Conservation (phyloP, 2,113 vertebrate species). For the Ophiodon elongatus region DNA sequence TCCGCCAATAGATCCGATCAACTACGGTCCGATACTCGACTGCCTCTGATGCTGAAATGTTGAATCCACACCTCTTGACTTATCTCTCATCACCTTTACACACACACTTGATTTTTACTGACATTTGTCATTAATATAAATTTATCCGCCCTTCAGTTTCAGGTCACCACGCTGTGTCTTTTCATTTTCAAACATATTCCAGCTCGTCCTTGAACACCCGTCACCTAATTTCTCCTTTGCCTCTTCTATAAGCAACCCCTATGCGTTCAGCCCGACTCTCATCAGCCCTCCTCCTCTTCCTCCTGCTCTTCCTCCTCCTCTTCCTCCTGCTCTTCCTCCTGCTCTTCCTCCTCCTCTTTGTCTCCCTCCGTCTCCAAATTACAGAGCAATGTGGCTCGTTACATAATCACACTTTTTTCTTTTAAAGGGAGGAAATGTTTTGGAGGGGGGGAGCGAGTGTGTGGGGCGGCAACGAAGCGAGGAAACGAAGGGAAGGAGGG, state of each 20-base stretch:
- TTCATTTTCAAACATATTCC: slow-evolving; percentile 17
- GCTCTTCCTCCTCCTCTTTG: background rate
- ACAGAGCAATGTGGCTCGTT: slow-evolving; percentile 70
- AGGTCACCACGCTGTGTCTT: background rate
- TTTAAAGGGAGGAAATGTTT: slow-evolving; percentile 83
- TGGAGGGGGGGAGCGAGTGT: slow-evolving; percentile 61
- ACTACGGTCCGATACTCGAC: too few relatives aligned
- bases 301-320: slow-evolving; percentile 18
- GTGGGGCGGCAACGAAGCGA: slow-evolving; percentile 58
- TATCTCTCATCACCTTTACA: background rate
- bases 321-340: slow-evolving; percentile 20
- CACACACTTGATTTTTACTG: background rate
- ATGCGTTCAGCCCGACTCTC: slow-evolving; percentile 47
- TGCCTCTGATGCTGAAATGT: background rate
- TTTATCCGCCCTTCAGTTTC: background rate
- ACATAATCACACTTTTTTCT: slow-evolving; percentile 75
- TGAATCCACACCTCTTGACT: background rate
- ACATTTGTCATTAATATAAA: too few relatives aligned
- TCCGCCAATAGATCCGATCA: too few relatives aligned
- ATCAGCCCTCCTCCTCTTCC: slow-evolving; percentile 46
- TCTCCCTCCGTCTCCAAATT: slow-evolving; percentile 64
- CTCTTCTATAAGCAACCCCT: background rate
- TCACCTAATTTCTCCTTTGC: background rate
- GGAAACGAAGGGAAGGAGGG: slow-evolving; percentile 45
- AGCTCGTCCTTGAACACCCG: background rate